Base-by-base conservation (phyloP, 2,113 vertebrate genomes). In the Syngnathoides biaculeatus region DNA sequence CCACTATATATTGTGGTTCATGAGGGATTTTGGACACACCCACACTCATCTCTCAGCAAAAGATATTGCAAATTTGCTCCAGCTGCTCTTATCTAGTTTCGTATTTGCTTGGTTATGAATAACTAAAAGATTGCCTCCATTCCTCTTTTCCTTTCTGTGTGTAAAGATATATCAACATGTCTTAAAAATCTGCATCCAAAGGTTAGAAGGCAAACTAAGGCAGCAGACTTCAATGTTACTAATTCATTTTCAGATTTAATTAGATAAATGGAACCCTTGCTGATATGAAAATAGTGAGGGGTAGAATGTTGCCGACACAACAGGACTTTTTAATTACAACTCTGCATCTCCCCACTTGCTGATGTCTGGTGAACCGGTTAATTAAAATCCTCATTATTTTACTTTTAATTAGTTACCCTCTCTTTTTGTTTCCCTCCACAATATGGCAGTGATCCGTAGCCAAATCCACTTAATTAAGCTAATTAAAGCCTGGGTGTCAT, bases 331-430 rank as follows among this genome's bases (percentile, higher is more conserved):
- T 86, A 92, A 92, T 92, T 92, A 92, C 87, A 88, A 81, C 87
- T 89, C 88, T 82, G 88, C 88, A 89, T 87, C 86, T 80, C 55
- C 55, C 84, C 63, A 81, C 68, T 74, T 80, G 81, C 85, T 84
- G 83, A 87, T 82, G 90, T 91, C 90, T 90, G 72, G 90, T 90
- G 91, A 92, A 81, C 84, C 85, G 87, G 87, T 92, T 92, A 90
- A 92, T 92, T 92, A 92, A 92, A 92, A 87, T 86, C 88, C 89
- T 90, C 90, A 86, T 92, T 91, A 91, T 90, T 92, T 91, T 88
- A 88, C 81, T 90, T 90, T 91, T 92, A 92, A 92, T 92, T 91
- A 88, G 87, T 89, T 91, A 87, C 85, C 90, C 86, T 80, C 87
- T 85, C 85, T 89, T 92, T 62, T 90, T 91, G 89, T 92, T 91